A percentile compares a stretch with the other conserved stretches of the same genome.
Conservation (phyloP, 2,888 invertebrate genomes). For the Leucozona laternaria region DNA sequence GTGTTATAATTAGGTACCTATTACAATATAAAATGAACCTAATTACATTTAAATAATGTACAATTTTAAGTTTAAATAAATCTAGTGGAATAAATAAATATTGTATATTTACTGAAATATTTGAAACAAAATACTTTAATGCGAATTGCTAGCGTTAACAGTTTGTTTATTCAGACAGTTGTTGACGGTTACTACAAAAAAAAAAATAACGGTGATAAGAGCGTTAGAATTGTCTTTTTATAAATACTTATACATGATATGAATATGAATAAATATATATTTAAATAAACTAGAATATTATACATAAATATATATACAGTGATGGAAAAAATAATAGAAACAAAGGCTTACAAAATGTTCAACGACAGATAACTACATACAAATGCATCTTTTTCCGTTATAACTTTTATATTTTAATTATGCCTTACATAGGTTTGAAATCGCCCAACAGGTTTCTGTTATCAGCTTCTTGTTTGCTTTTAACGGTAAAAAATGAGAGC, state of each 20-base stretch:
- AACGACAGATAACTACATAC: too few relatives aligned
- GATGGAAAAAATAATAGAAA: too few relatives aligned
- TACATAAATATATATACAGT: constrained; percentile 11
- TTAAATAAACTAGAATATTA: constrained; percentile 59
- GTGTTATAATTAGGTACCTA: neutral
- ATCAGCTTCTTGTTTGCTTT: too few relatives aligned
- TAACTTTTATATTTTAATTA: too few relatives aligned
- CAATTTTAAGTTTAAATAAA: constrained; percentile 34
- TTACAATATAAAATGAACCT: neutral
- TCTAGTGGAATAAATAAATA: constrained; percentile 46
- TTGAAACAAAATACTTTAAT: neutral
- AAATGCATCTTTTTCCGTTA: too few relatives aligned
- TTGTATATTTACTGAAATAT: constrained; percentile 57
- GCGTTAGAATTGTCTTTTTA: constrained; percentile 67
- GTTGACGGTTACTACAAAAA: constrained; percentile 62
- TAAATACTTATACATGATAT: constrained; percentile 50
- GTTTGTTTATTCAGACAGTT: constrained; percentile 56
- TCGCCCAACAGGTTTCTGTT: too few relatives aligned
- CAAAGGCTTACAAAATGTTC: too few relatives aligned
- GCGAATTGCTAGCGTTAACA: constrained; percentile 40
- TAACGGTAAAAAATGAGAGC: too few relatives aligned
- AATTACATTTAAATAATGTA: neutral
- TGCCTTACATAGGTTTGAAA: too few relatives aligned
- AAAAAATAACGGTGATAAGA: constrained; percentile 57
- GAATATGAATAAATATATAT: constrained; percentile 56